Percentiles rank a stretch among this genome's conserved stretches.
These are phyloP conservation scores for Thecophora atra DNA, from an alignment of 2,888 invertebrate species.

Conservation along the genomic window DNA sequence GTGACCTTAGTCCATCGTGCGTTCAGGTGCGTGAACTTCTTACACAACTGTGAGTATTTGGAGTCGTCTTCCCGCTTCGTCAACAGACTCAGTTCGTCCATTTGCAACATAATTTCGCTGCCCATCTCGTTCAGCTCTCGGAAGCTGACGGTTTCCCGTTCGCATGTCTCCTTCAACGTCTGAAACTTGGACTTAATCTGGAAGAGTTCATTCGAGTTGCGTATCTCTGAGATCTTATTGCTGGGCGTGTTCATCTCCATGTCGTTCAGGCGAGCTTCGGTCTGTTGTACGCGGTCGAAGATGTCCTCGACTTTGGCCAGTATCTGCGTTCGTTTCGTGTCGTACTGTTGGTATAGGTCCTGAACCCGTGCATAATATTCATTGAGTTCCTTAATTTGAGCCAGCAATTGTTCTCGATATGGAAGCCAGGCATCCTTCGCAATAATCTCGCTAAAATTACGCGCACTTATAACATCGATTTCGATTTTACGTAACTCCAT, in stretches of 20 bases:
- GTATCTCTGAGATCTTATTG: slow-evolving; percentile 69
- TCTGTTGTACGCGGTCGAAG: slow-evolving; percentile 56
- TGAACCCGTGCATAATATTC: slow-evolving; percentile 59
- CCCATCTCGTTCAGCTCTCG: slow-evolving; percentile 76
- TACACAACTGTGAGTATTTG: slow-evolving; percentile 71
- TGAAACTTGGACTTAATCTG: slow-evolving; percentile 78
- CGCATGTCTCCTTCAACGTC: slow-evolving; percentile 76
- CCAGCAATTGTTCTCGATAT: slow-evolving; percentile 55
- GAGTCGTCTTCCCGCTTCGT: slow-evolving; percentile 54
- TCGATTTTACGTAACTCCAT: slow-evolving; percentile 64
- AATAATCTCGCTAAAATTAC: slow-evolving; percentile 65
- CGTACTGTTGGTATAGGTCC: slow-evolving; percentile 56
- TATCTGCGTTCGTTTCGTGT: slow-evolving; percentile 55
- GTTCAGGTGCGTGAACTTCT: slow-evolving; percentile 75
- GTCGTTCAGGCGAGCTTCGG: slow-evolving; percentile 72
- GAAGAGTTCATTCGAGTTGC: slow-evolving; percentile 76
- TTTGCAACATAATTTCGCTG: slow-evolving; percentile 73
- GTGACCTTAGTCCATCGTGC: slow-evolving; percentile 78
- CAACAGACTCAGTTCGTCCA: slow-evolving; percentile 65
- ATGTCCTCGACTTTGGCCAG: slow-evolving; percentile 58
- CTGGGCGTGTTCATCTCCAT: slow-evolving; percentile 73
- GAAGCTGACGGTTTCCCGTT: slow-evolving; percentile 74
- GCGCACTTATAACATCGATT: slow-evolving; percentile 65
- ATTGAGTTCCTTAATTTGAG: slow-evolving; percentile 58
- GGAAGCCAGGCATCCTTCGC: slow-evolving; percentile 60